Conservation (phyloP, 1,140 invertebrate species). For the Ceratina calcarata region DNA sequence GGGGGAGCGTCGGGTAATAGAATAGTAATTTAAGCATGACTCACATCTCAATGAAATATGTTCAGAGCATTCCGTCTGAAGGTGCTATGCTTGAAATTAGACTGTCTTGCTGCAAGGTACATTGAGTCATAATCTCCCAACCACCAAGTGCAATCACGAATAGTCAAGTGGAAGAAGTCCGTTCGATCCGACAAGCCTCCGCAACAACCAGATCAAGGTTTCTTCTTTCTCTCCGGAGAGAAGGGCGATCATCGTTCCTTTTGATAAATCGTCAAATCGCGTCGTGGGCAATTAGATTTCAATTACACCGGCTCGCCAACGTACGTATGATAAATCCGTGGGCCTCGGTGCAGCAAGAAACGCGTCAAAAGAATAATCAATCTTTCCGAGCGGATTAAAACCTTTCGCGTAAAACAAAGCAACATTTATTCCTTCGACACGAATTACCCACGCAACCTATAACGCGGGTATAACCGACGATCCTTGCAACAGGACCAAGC, state of each 20-base stretch:
- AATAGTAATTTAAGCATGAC: background rate
- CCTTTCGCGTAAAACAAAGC: too few species aligned
- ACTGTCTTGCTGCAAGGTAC: background rate
- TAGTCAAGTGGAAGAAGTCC: background rate
- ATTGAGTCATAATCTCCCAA: background rate
- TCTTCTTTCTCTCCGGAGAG: constrained; percentile 4
- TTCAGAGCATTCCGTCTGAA: background rate
- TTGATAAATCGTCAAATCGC: constrained; percentile 17
- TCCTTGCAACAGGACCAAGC: constrained; percentile 2
- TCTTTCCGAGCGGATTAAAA: too few species aligned
- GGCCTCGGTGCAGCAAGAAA: too few species aligned
- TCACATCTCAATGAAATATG: constrained; percentile 9
- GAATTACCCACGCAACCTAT: background rate
- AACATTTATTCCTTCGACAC: too few species aligned
- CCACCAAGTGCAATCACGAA: constrained; percentile 17
- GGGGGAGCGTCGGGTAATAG: background rate
- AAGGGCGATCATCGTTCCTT: constrained; percentile 8
- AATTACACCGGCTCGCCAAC: background rate
- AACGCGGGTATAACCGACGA: background rate
- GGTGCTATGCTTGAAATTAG: constrained; percentile 5
- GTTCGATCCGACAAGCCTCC: background rate
- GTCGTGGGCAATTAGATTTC: constrained; percentile 14
- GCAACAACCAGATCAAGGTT: constrained; percentile 15
- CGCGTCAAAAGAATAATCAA: too few species aligned
- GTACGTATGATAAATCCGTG: too few species aligned